These are phyloP conservation scores for Spodoptera frugiperda DNA, from an alignment of 1,140 invertebrate genomes.

Conservation along the genomic window DNA sequence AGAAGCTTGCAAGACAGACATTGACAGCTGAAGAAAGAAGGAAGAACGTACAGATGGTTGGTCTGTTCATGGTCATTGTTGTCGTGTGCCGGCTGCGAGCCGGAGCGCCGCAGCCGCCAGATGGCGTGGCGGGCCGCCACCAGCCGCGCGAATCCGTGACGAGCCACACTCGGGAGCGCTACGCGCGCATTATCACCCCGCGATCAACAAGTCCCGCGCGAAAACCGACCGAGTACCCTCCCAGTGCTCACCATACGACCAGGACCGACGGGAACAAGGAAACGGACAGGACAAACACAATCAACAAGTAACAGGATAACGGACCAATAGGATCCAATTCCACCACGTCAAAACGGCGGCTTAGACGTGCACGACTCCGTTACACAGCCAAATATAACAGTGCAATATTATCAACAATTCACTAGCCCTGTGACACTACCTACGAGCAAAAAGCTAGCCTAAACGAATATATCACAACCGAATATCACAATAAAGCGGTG, in stretches of 20 bases:
- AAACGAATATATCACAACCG: constrained; percentile 83
- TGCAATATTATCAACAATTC: constrained; percentile 47
- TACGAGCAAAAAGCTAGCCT: constrained; percentile 82
- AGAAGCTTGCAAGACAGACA: constrained; percentile 74
- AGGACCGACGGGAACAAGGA: constrained; percentile 53
- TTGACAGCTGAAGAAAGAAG: constrained; percentile 73
- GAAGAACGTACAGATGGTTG: constrained; percentile 86
- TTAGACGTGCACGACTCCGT: constrained; percentile 60
- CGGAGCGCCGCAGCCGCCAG: constrained; percentile 88
- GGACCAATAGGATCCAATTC: constrained; percentile 44
- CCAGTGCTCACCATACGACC: constrained; percentile 63
- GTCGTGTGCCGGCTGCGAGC: constrained; percentile 86
- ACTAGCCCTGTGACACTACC: constrained; percentile 65
- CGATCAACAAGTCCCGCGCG: constrained; percentile 72
- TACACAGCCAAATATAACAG: constrained; percentile 53
- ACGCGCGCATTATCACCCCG: constrained; percentile 70
- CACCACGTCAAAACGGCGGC: constrained; percentile 52
- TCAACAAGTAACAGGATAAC: constrained; percentile 69
- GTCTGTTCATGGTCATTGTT: constrained; percentile 86
- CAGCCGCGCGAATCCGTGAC: constrained; percentile 88
- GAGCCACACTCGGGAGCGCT: constrained; percentile 86
- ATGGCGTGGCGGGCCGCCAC: constrained; percentile 89
- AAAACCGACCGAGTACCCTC: constrained; percentile 55
- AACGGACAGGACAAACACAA: constrained; percentile 51
- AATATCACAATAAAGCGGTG: constrained; percentile 84